Base-by-base conservation (phyloP, 2,888 invertebrate species). In the Mermis nigrescens region DNA sequence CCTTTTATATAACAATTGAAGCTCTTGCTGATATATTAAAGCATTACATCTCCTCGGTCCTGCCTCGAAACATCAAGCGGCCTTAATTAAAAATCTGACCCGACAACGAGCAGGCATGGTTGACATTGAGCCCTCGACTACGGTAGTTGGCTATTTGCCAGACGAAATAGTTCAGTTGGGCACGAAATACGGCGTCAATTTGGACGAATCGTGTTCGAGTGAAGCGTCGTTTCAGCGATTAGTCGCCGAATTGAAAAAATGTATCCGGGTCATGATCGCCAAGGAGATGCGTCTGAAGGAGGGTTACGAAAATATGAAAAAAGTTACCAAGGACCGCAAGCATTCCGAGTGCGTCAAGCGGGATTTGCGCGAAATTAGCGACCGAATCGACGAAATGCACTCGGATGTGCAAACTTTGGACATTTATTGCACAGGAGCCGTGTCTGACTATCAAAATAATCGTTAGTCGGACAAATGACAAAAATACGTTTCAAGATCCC, bases 381-480 rank as follows among this genome's bases (percentile, higher is more conserved):
- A 69, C 24, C 60, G 60, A 31, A 68, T 69, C 46, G 63, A 63
- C 52, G 67, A 69, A 46, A 64, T 68, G 64, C 68, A 68, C 38
- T 64, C 66, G 26, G 68, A 69, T 59, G 60, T 69, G 51, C 66
- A 66, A 28, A 63, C 64, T 7, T 60, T 69, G 56, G 66, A 67
- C 45, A 64, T 69, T 58, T 69, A 68, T 60, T 65, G 66, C 60
- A 68, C 65, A 15, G 68, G 67, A 2, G 64, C 66, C 15, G 65
- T 66, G 53, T 66, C 66, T 67, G 46, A 51, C 12, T 38, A 38
- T 63, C 46, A 7, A 19, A 19, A 38, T 38, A 38, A n/a, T n/a
- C n/a, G n/a, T n/a, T n/a, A n/a, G n/a, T n/a, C n/a, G n/a, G n/a
- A n/a, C n/a, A n/a, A n/a, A n/a, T n/a, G n/a, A n/a, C n/a, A n/a